Evolutionary conservation across 1,140 invertebrate genomes (phyloP), one percentile per base, ranked within the genome.

Genomic region (Aphaenogaster rudis): DNA sequence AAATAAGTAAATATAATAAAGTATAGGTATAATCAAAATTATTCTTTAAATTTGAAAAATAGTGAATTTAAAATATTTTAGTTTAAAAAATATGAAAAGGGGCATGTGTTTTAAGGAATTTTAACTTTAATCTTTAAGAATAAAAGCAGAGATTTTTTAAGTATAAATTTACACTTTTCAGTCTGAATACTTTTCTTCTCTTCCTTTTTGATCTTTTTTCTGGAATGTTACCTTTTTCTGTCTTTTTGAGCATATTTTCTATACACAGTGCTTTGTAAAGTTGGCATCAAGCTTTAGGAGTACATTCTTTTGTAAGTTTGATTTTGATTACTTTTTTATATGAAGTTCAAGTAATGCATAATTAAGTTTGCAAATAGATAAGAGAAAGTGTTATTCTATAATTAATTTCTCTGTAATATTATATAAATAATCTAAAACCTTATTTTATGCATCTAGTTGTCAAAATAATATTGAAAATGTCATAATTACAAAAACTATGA

Each of bases 401-500:
- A n/a, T 33, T 64, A n/a, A n/a, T 48, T 48, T 64, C 8, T n/a
- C 0, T 52, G 13, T 4, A 36, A 8, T 11, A 21, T 21, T 21
- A 21, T 21, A 1, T 36, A 72, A 52, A 36, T 54, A 9, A 54
- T 74, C 8, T n/a, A 13, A n/a, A 72, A 33, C n/a, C 1, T 57
- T 39, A 74, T 36, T 52, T 71, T 45, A 45, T 6, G 6, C 9
- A 54, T 33, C 6, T n/a, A 17, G 8, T 63, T 42, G 45, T 45
- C 4, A 28, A 54, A 42, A 54, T 33, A 21, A 72, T 21, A 13
- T 7, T 67, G n/a, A 54, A 42, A 52, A 80, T 79, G 33, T 80
- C 9, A 9, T 69, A 54, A 50, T 48, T 50, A 42, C 21, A 9
- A 45, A 33, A 71, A 33, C 9, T 21, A 5, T 11, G 4, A 36